These are phyloP conservation scores for Amaurobius ferox DNA, from an alignment of 2,888 invertebrate genomes.

Conservation along the genomic window DNA sequence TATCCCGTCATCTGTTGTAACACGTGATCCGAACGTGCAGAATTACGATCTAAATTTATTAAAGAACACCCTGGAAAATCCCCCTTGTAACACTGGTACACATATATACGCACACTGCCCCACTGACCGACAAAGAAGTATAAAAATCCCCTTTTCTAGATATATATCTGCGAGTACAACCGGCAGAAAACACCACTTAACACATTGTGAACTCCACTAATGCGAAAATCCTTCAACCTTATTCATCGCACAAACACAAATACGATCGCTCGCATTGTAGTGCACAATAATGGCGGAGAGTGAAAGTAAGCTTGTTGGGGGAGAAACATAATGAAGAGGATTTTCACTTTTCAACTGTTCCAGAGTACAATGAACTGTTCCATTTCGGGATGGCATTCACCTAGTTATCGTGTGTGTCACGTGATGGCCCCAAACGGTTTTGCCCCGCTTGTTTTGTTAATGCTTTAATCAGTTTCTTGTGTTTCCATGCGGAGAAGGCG, in stretches of 20 bases:
- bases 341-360: constrained; percentile 52
- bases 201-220: constrained; percentile 49
- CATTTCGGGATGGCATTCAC: constrained; percentile 55
- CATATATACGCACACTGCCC: background rate
- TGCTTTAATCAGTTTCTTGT: too few relatives aligned
- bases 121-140: background rate
- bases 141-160: background rate
- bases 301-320: constrained; percentile 30
- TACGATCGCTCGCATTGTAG: constrained; percentile 3
- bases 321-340: constrained; percentile 15
- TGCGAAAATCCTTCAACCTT: constrained; percentile 45
- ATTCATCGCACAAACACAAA: constrained; percentile 7
- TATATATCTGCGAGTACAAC: background rate
- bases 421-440: constrained; percentile 20
- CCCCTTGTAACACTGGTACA: constrained; percentile 3
- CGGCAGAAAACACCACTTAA: background rate
- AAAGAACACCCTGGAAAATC: background rate
- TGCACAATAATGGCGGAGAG: constrained; percentile 22
- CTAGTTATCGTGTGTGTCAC: constrained; percentile 22
- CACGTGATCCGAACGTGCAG: background rate
- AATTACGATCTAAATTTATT: background rate
- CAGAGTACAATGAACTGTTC: constrained; percentile 54
- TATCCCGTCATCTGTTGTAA: background rate
- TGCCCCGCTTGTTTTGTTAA: too few relatives aligned
- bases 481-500: too few relatives aligned